Evolutionary conservation across 2,113 vertebrate species (phyloP).

Genomic region (Prolemur simus): DNA sequence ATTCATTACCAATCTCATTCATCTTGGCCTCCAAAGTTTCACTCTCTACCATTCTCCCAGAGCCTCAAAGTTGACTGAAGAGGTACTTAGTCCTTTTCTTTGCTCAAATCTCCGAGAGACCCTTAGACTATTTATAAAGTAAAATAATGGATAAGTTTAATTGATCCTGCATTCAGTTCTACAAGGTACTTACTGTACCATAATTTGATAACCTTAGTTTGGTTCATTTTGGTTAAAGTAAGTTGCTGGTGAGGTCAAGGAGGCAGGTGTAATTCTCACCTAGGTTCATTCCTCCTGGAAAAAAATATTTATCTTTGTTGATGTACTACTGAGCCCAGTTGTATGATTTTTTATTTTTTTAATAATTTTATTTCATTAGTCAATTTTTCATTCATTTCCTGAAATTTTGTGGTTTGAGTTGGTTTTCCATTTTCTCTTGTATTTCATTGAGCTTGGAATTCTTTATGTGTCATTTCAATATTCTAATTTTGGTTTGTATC

Average conservation of each 20-base stretch:
- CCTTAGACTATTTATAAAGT: not conserved
- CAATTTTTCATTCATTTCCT: too few species aligned
- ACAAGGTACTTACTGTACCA: not conserved
- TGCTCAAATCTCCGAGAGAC: not conserved
- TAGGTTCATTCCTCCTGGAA: not conserved
- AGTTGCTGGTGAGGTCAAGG: not conserved
- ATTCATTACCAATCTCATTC: not conserved
- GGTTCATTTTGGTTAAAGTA: not conserved
- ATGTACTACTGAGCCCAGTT: not conserved
- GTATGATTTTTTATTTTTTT: not conserved
- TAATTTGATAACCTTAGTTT: not conserved
- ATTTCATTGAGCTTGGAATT: too few species aligned
- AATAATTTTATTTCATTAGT: too few species aligned
- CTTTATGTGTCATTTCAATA: too few species aligned
- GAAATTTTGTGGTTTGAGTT: too few species aligned
- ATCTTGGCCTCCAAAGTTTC: not conserved
- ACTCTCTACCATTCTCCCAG: not conserved
- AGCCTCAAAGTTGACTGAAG: not conserved
- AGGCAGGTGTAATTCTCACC: not conserved
- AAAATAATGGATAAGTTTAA: constrained; percentile 14
- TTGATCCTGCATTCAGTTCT: not conserved
- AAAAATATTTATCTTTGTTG: not conserved
- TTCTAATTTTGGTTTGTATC: too few species aligned
- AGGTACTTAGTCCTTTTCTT: not conserved
- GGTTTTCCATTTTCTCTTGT: too few species aligned